Conservation (phyloP, 2,888 invertebrate genomes). For the Hydriomena furcata region DNA sequence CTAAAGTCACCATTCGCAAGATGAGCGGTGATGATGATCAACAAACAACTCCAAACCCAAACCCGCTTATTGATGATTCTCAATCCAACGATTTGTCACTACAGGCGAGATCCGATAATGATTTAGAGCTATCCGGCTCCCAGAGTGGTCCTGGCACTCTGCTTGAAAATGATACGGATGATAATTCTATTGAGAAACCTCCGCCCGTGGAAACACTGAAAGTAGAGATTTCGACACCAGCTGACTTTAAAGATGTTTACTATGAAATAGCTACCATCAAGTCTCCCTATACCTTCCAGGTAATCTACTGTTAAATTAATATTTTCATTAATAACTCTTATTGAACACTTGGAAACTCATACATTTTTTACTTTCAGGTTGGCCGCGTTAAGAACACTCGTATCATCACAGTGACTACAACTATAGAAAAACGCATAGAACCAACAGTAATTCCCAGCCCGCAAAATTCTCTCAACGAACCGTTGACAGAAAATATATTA, state of each 20-base stretch:
- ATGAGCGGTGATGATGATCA: slow-evolving; percentile 82
- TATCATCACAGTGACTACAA: slow-evolving; percentile 94
- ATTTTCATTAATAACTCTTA: slow-evolving; percentile 6
- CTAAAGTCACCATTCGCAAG: slow-evolving; percentile 91
- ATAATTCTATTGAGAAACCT: slow-evolving; percentile 85
- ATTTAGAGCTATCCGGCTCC: slow-evolving; percentile 90
- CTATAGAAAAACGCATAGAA: slow-evolving; percentile 90
- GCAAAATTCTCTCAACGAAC: slow-evolving; percentile 87
- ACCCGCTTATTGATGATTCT: slow-evolving; percentile 69
- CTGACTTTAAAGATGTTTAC: slow-evolving; percentile 92
- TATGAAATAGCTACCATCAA: slow-evolving; percentile 95
- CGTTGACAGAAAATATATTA: slow-evolving; percentile 93
- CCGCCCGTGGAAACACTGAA: slow-evolving; percentile 91
- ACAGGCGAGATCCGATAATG: slow-evolving; percentile 84
- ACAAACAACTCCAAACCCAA: slow-evolving; percentile 73
- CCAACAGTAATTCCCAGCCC: slow-evolving; percentile 79
- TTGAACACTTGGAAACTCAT: background rate
- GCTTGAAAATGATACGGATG: slow-evolving; percentile 85
- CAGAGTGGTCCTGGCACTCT: slow-evolving; percentile 84
- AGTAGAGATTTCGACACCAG: slow-evolving; percentile 94
- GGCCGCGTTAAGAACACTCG: slow-evolving; percentile 94
- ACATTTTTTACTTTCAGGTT: slow-evolving; percentile 80
- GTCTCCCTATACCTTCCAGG: slow-evolving; percentile 95
- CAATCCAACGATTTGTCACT: slow-evolving; percentile 82
- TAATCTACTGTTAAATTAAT: slow-evolving; percentile 55